These are phyloP conservation scores for Melanotaenia trifasciata DNA, from an alignment of 2,797 vertebrate genomes.

Conservation along the genomic window DNA sequence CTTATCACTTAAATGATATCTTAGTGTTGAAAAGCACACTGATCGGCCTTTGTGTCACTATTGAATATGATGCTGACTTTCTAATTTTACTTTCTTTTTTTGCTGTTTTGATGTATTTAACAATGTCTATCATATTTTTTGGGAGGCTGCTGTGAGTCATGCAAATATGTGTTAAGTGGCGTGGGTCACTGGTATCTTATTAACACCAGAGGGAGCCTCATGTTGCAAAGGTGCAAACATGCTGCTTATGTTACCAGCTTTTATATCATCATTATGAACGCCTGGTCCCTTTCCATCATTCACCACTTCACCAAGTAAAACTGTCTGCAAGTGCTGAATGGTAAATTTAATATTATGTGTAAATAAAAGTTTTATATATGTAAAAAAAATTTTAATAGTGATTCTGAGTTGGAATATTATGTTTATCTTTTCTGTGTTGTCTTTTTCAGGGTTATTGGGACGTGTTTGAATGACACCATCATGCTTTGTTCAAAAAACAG, in stretches of 20 bases:
- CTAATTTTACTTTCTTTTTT: neutral
- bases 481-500: constrained; percentile 1
- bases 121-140: too few relatives aligned
- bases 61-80: neutral
- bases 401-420: neutral
- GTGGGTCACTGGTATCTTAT: constrained; percentile 56
- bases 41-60: neutral
- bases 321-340: neutral
- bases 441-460: neutral
- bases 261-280: constrained; percentile 14
- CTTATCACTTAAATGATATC: neutral
- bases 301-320: constrained; percentile 18
- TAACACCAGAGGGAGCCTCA: constrained; percentile 68
- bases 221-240: constrained; percentile 63
- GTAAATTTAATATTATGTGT: neutral
- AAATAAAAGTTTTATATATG: neutral
- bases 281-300: constrained; percentile 14
- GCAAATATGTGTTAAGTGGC: constrained; percentile 3
- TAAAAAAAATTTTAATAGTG: neutral
- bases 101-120: too few relatives aligned
- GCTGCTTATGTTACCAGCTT: constrained; percentile 52
- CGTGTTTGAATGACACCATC: neutral
- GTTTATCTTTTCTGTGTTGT: neutral
- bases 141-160: neutral
- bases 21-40: neutral